A percentile compares a stretch with the other conserved stretches of the same genome.
Conservation (phyloP, 2,113 vertebrate species). For the Macrotus californicus region DNA sequence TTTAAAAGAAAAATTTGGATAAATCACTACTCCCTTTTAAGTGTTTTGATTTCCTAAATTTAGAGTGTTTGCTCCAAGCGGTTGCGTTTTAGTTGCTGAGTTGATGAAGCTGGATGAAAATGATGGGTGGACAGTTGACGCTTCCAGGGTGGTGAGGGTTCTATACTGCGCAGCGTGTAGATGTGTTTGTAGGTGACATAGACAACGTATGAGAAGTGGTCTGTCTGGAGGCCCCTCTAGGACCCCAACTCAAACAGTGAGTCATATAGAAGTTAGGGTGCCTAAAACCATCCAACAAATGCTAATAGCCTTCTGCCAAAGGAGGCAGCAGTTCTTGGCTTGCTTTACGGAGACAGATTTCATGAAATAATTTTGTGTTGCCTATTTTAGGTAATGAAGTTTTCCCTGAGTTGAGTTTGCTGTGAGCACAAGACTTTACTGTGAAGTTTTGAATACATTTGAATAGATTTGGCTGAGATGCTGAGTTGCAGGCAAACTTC, state of each 20-base stretch:
- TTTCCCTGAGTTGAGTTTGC: background rate
- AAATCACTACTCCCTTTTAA: background rate
- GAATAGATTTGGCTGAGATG: background rate
- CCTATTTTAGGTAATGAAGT: slow-evolving; percentile 1
- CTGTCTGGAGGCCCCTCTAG: background rate
- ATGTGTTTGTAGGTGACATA: background rate
- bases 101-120: background rate
- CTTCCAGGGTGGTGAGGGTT: background rate
- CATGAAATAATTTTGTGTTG: slow-evolving; percentile 18
- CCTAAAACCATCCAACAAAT: background rate
- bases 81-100: background rate
- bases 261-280: background rate
- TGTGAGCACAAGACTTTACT: background rate
- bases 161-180: too few relatives aligned
- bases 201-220: background rate
- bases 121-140: background rate
- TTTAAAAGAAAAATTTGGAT: background rate
- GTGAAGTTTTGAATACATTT: background rate
- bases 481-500: background rate
- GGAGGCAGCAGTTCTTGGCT: background rate
- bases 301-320: background rate
- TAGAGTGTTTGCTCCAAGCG: background rate
- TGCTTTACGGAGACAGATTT: slow-evolving; percentile 20
- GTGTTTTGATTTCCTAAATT: background rate
- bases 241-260: background rate